phyloP scores from a whole-genome alignment of 2,113 vertebrate genomes.

The Pteronura brasiliensis region DNA sequence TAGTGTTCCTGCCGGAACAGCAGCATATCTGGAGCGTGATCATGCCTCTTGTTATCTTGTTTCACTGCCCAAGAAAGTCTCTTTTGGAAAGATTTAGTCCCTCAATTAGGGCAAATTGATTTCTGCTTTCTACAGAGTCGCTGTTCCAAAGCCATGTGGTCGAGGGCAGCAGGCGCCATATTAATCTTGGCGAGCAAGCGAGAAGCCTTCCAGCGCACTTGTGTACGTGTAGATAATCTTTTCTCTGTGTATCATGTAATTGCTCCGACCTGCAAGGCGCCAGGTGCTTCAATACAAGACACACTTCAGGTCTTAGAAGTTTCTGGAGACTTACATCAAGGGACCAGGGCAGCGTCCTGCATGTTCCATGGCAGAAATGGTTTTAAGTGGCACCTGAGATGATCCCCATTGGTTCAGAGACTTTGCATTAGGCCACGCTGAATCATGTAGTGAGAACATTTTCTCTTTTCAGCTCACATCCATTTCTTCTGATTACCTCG shows the following conservation, averaged over 20 bases:
- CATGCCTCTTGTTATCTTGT: constrained; percentile 61
- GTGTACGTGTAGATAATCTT: not conserved
- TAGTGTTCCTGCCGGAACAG: not conserved
- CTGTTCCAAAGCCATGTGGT: constrained; percentile 74
- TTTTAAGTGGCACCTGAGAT: not conserved
- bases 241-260: constrained; percentile 44
- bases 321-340: constrained; percentile 43
- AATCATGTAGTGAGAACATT: not conserved
- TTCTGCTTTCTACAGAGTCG: constrained; percentile 72
- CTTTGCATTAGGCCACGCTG: not conserved
- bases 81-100: constrained; percentile 76
- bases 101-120: constrained; percentile 80
- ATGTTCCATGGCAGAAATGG: not conserved
- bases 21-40: constrained; percentile 47
- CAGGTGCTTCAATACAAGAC: constrained; percentile 9
- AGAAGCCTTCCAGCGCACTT: not conserved
- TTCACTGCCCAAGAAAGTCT: constrained; percentile 65
- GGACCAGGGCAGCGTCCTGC: not conserved
- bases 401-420: not conserved
- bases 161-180: constrained; percentile 47
- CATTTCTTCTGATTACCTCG: not conserved
- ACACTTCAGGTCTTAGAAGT: not conserved
- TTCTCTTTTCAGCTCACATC: not conserved
- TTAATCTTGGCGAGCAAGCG: constrained; percentile 33
- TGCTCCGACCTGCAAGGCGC: not conserved